A percentile compares a stretch with the other conserved stretches of the same genome.
Conservation (phyloP, 2,888 invertebrate genomes). For the Oscheius sp. region DNA sequence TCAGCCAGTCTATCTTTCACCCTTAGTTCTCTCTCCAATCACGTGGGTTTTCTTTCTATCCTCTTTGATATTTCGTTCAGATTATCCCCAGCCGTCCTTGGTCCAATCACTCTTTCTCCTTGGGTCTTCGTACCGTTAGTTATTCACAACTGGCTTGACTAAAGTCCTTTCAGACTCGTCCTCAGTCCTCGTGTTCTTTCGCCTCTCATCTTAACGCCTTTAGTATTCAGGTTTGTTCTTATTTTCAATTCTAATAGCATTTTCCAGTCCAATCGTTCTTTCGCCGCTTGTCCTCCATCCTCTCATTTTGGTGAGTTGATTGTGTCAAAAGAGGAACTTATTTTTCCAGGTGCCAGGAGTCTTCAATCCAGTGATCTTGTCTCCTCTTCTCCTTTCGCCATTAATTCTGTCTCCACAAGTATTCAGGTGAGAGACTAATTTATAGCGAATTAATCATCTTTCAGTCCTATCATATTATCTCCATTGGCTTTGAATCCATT, state of each 20-base stretch:
- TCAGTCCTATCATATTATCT: slow-evolving; percentile 63
- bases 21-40: slow-evolving; percentile 61
- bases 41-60: no score
- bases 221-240: background rate
- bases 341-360: no score
- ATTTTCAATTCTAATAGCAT: no score
- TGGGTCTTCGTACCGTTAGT: slow-evolving; percentile 64
- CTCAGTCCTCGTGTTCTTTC: slow-evolving; percentile 64
- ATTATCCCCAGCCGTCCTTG: slow-evolving; percentile 61
- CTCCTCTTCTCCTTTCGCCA: slow-evolving; percentile 63
- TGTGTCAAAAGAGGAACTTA: no score
- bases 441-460: no score
- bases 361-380: slow-evolving; percentile 63
- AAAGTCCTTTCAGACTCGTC: no score
- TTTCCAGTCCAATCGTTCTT: slow-evolving; percentile 60
- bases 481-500: slow-evolving; percentile 64
- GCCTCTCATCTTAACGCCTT: slow-evolving; percentile 54
- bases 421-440: no score
- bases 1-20: slow-evolving; percentile 55
- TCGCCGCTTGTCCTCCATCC: slow-evolving; percentile 65
- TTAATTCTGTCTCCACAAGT: slow-evolving; percentile 66
- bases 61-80: no score
- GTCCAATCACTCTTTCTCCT: slow-evolving; percentile 66
- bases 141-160: no score
- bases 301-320: slow-evolving; percentile 59